These are phyloP conservation scores for Gerris buenoi DNA, from an alignment of 1,140 invertebrate species.

Conservation along the genomic window DNA sequence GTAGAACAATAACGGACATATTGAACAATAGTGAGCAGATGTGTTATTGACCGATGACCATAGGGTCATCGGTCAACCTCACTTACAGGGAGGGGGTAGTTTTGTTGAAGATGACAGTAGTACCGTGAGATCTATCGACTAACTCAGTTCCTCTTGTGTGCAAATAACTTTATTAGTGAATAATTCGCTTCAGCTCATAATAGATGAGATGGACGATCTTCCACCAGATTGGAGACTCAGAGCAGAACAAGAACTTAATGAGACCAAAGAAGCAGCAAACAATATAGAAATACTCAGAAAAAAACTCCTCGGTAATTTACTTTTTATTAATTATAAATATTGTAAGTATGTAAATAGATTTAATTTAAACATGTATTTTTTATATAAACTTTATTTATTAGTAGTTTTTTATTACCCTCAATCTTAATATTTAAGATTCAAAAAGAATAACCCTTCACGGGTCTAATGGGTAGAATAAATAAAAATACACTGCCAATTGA, in stretches of 20 bases:
- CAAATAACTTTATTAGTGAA: no score
- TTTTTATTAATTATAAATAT: not conserved
- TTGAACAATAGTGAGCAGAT: no score
- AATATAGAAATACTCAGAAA: not conserved
- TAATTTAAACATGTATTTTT: not conserved
- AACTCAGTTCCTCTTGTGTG: no score
- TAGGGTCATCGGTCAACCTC: no score
- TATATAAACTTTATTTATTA: not conserved
- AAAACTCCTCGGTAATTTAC: not conserved
- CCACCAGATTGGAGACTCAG: not conserved
- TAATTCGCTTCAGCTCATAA: no score
- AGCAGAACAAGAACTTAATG: not conserved
- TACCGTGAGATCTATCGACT: no score
- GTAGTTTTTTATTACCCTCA: not conserved
- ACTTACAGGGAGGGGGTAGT: no score
- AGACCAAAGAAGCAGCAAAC: not conserved
- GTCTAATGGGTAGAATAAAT: not conserved
- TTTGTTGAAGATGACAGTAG: no score
- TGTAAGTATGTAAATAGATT: no score
- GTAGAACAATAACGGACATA: no score
- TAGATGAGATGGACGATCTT: no score
- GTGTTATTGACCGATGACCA: no score
- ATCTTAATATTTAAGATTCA: not conserved
- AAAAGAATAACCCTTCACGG: not conserved
- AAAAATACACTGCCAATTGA: not conserved